Evolutionary conservation across 2,113 vertebrate genomes (phyloP), one percentile per base, ranked within the genome.

Genomic region (Entelurus aequoreus): DNA sequence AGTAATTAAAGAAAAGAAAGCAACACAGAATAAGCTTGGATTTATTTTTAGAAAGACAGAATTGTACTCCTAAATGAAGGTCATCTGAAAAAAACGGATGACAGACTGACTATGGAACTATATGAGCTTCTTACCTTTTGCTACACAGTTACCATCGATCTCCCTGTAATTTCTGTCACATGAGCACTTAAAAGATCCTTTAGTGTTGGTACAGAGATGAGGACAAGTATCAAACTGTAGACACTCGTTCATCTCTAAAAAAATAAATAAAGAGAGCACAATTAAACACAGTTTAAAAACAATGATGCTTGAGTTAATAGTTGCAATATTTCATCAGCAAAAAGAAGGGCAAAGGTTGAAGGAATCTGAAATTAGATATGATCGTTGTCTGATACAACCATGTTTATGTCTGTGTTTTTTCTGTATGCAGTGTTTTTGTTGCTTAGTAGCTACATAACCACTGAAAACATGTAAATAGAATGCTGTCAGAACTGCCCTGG

Each of bases 101-200:
- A 6, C 10, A 49, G 8, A 19, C 28, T 51, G 28, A 8, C 52
- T 48, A 28, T 15, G 1, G 13, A 62, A 62, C 13, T 60, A 37
- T 6, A 35, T 49, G 66, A 67, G 13, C 19, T 44, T 28, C 88
- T 82, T 93, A 99, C 97, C 95, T 97, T 95, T 97, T 74, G 91
- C 93, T 80, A 91, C 66, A 68, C 97, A 99, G 67, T 91, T 94
- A 57, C 91, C 92, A 76, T 93, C 95, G 73, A 79, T 85, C 73
- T 95, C 93, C 73, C 92, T 94, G 62, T 94, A 99, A 86, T 98
- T 97, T 53, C 91, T 91, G 74, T 96, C 92, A 65, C 97, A 99
- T 0, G 88, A 77, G 84, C 97, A 99, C 84, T 93, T 95, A 82
- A 92, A 98, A n/a, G 96, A 97, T 42, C 96, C 96, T 86, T 98